phyloP scores from a whole-genome alignment of 2,888 invertebrate genomes.

The Lydus trimaculatus region DNA sequence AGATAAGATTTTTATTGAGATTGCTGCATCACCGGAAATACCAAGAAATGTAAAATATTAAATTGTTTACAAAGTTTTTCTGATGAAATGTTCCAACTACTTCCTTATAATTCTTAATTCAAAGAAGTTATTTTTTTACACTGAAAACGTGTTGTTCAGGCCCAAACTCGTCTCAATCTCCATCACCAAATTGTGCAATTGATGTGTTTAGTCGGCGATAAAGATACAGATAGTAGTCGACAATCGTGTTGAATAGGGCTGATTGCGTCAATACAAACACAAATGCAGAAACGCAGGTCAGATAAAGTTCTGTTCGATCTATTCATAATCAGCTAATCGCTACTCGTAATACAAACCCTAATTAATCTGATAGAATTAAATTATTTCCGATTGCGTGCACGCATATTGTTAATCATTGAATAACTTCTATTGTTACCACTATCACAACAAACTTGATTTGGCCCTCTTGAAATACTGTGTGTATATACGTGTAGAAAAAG shows the following conservation, averaged over 20 bases:
- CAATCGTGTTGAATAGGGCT: neutral
- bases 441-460: neutral
- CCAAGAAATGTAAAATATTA: neutral
- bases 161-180: no score
- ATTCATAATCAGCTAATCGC: neutral
- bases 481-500: neutral
- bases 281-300: neutral
- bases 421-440: slow-evolving; percentile 2
- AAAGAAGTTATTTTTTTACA: no score
- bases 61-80: neutral
- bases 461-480: neutral
- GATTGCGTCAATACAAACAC: neutral
- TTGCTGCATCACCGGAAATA: neutral
- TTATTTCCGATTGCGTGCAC: slow-evolving; percentile 30
- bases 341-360: slow-evolving; percentile 15
- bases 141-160: no score
- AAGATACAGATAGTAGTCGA: neutral
- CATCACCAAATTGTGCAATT: no score
- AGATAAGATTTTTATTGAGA: no score
- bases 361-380: slow-evolving; percentile 30
- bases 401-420: slow-evolving; percentile 23
- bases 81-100: neutral
- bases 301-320: neutral
- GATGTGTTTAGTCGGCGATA: no score
- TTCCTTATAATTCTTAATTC: neutral